A percentile compares a stretch with the other conserved stretches of the same genome.
Evolutionary conservation across 2,797 vertebrate species (phyloP).

Genomic region (Eulemur albifrons): DNA sequence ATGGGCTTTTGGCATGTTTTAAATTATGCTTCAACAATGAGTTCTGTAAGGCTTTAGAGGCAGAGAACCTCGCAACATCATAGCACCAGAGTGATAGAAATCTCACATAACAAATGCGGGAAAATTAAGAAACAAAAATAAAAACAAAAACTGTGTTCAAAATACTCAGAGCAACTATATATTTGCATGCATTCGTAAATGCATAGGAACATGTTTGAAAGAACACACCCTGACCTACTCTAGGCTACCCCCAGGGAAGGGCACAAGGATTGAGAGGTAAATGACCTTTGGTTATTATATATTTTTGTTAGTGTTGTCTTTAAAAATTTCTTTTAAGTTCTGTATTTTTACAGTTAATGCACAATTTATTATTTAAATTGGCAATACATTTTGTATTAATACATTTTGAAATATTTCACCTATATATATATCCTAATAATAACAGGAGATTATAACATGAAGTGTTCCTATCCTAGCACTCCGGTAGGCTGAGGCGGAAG

Average conservation of each 20-base stretch:
- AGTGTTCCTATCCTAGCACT: not conserved
- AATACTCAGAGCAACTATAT: not conserved
- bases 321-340: not conserved
- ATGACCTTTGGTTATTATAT: not conserved
- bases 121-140: not conserved
- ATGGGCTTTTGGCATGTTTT: not conserved
- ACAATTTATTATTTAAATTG: not conserved
- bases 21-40: not conserved
- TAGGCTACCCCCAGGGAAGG: not conserved
- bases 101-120: not conserved
- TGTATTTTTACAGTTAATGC: not conserved
- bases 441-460: not conserved
- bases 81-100: not conserved
- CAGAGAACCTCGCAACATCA: not conserved
- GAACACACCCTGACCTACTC: not conserved
- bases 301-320: not conserved
- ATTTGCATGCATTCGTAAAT: not conserved
- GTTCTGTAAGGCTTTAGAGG: fast-evolving
- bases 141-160: not conserved
- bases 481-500: not conserved
- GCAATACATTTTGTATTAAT: not conserved
- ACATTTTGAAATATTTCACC: not conserved
- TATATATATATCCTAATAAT: not conserved
- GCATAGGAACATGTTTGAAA: not conserved
- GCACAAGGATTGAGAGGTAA: not conserved